Base-by-base conservation (phyloP, 1,140 invertebrate species). In the Ridgeia piscesae region DNA sequence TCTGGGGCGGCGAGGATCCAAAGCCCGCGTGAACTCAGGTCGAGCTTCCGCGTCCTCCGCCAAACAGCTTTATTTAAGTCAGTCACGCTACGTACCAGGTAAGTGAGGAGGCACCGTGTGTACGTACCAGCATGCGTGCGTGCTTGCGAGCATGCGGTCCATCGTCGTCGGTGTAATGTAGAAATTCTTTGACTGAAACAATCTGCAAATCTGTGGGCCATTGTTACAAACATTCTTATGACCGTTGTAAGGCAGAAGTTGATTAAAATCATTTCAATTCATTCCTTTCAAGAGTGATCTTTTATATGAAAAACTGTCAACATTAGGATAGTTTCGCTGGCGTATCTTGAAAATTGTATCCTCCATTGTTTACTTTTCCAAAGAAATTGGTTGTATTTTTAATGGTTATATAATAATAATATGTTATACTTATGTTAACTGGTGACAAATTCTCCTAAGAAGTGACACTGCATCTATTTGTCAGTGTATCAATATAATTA, bases 11-110 rank as follows among this genome's bases (percentile, higher is more conserved):
- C 35, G 0, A 6, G 35, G 33, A 9, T 88, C 88, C 14, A 89
- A 33, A 34, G 6, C 77, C 58, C 58, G 92, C 9, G 50, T 93
- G 9, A 94, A 94, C 92, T 95, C 95, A 90, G 94, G 95, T 58
- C 93, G 94, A 31, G 95, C 95, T 33, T 94, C 94, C 93, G 94
- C 96, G 93, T 94, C 97, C 6, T 97, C 97, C 35, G 97, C 97
- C 0, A 98, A 98, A 94, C 97, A 98, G 93, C 97, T 98, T 94
- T 98, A 98, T 95, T 94, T 98, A 88, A 97, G 96, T 89, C 97
- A 97, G 94, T 97, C 97, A 91, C 96, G 97, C 95, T 98, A 98
- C 94, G 96, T 98, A 92, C 97, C 97, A 92, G 97, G 96, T 96
- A 92, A 97, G 96, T 96, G 93, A 93, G 93, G 14, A 90, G n/a